Conservation (phyloP, 2,113 vertebrate species). For the Ciconia stormi region DNA sequence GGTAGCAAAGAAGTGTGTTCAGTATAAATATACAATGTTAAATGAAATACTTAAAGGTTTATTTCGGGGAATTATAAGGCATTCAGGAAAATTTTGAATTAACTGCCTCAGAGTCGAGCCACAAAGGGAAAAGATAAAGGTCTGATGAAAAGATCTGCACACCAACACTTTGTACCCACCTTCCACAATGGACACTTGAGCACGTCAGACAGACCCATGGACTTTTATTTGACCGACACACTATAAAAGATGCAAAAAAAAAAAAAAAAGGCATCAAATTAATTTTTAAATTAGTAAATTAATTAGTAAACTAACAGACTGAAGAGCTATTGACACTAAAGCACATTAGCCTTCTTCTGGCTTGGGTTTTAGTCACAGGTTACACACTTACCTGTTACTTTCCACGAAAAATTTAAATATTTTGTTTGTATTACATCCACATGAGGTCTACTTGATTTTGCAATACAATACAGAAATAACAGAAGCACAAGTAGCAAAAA, state of each 20-base stretch:
- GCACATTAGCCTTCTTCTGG: not conserved
- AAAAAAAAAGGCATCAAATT: not conserved
- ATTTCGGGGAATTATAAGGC: not conserved
- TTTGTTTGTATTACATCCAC: not conserved
- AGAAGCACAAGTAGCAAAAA: not conserved
- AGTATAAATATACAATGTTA: not conserved
- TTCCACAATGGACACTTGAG: constrained; percentile 94
- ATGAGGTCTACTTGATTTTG: not conserved
- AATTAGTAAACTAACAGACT: not conserved
- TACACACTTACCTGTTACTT: not conserved
- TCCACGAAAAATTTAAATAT: not conserved
- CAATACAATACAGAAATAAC: not conserved
- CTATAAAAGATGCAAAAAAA: constrained; percentile 69
- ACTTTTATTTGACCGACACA: constrained; percentile 98
- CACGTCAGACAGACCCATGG: constrained; percentile 98
- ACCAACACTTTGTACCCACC: constrained; percentile 73
- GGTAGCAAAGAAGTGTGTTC: not conserved
- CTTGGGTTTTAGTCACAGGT: not conserved
- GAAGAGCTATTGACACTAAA: not conserved
- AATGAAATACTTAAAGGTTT: not conserved
- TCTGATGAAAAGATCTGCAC: not conserved
- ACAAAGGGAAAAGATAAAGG: not conserved
- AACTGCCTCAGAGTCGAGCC: not conserved
- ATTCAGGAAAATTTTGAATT: not conserved
- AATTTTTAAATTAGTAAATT: not conserved